phyloP scores from a whole-genome alignment of 2,113 vertebrate species.

The Boleophthalmus pectinirostris region DNA sequence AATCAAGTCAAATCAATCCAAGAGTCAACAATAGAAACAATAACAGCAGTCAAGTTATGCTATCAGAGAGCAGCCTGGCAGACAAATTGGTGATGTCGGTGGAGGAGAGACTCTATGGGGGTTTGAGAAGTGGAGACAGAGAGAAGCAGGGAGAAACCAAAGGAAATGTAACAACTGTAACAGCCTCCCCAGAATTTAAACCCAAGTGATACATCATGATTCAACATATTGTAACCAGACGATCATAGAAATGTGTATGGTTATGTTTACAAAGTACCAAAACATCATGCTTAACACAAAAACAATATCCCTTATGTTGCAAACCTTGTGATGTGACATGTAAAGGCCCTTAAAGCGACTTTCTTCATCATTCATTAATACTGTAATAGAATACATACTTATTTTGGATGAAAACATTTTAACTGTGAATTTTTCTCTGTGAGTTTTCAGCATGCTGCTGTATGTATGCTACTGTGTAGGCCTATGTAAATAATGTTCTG shows the following conservation, averaged over 20 bases:
- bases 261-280: slow-evolving; percentile 5
- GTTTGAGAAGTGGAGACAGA: slow-evolving; percentile 50
- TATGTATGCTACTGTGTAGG: slow-evolving; percentile 39
- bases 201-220: slow-evolving; percentile 46
- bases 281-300: neutral
- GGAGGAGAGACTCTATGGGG: slow-evolving; percentile 71
- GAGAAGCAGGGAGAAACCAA: slow-evolving; percentile 43
- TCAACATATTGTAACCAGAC: neutral
- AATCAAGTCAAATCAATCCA: slow-evolving; percentile 52
- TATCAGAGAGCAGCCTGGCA: slow-evolving; percentile 53
- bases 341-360: slow-evolving; percentile 28
- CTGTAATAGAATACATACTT: slow-evolving; percentile 19
- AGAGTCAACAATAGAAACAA: slow-evolving; percentile 75
- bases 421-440: slow-evolving; percentile 35
- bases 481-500: slow-evolving; percentile 54
- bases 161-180: slow-evolving; percentile 35
- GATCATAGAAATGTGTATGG: slow-evolving; percentile 18
- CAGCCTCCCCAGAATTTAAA: slow-evolving; percentile 63
- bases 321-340: slow-evolving; percentile 48
- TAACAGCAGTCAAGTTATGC: slow-evolving; percentile 70
- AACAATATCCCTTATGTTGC: slow-evolving; percentile 18
- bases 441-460: slow-evolving; percentile 65
- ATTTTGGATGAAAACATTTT: slow-evolving; percentile 9
- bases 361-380: slow-evolving; percentile 1
- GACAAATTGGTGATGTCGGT: slow-evolving; percentile 70